A percentile compares a stretch with the other conserved stretches of the same genome.
phyloP scores from a whole-genome alignment of 2,797 vertebrate species.

The Thripadectes ignobilis region DNA sequence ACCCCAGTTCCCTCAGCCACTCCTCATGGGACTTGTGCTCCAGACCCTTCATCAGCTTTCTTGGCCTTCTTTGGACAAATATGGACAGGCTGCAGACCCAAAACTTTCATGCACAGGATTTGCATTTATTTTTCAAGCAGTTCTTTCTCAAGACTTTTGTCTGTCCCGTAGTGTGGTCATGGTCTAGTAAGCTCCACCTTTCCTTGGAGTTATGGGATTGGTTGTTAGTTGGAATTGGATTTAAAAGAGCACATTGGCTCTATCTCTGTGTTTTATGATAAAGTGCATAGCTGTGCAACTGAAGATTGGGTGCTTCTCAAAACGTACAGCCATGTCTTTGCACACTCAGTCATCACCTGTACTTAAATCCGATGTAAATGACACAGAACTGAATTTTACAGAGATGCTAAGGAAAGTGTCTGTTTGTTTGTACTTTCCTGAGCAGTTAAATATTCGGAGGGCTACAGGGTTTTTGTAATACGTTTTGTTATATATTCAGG shows the following conservation, averaged over 20 bases:
- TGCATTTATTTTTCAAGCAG: not conserved
- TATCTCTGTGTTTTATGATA: not conserved
- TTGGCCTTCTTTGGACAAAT: not conserved
- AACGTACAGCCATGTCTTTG: not conserved
- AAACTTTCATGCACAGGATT: not conserved
- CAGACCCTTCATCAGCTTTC: not conserved
- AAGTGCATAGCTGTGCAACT: not conserved
- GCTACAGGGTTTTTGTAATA: not conserved
- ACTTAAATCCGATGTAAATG: not conserved
- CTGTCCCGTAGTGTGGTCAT: not conserved
- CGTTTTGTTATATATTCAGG: fast-evolving
- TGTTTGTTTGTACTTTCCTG: not conserved
- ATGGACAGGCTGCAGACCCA: not conserved
- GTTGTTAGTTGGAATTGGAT: not conserved
- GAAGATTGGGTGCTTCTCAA: not conserved
- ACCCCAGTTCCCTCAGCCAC: not conserved
- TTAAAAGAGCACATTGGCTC: not conserved
- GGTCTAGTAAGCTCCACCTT: not conserved
- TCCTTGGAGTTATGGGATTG: not conserved
- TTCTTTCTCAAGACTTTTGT: not conserved
- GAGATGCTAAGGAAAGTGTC: not conserved
- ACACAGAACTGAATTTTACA: not conserved
- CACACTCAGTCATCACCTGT: not conserved
- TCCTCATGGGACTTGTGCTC: not conserved
- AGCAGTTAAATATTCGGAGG: not conserved